Evolutionary conservation across 2,888 invertebrate genomes (phyloP).

Genomic region (Andrena marginata): DNA sequence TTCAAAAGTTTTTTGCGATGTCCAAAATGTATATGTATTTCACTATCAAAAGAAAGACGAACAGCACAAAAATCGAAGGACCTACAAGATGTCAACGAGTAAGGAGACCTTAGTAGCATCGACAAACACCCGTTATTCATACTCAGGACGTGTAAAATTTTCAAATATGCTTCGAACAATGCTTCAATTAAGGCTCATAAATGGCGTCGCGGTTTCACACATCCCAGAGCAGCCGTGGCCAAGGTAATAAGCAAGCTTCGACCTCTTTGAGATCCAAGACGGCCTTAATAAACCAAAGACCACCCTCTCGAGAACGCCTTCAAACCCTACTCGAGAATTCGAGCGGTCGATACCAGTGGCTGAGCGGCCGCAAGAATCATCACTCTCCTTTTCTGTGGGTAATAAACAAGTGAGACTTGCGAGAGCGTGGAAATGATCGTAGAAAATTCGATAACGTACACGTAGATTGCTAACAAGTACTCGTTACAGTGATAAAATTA

Average conservation of each 20-base stretch:
- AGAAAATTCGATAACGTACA: background rate
- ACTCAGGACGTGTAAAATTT: slow-evolving; percentile 5
- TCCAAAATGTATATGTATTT: no score
- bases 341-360: slow-evolving; percentile 52
- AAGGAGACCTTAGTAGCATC: slow-evolving; percentile 7
- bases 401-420: slow-evolving; percentile 31
- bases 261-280: slow-evolving; percentile 55
- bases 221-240: slow-evolving; percentile 34
- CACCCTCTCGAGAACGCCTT: slow-evolving; percentile 52
- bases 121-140: background rate
- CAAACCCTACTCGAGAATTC: slow-evolving; percentile 49
- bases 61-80: no score
- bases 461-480: background rate
- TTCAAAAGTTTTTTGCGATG: no score
- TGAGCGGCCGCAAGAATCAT: slow-evolving; percentile 39
- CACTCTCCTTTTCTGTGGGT: slow-evolving; percentile 5
- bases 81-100: background rate
- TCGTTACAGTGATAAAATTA: background rate
- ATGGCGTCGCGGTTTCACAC: slow-evolving; percentile 46
- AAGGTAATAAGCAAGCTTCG: slow-evolving; percentile 64
- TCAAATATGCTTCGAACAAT: slow-evolving; percentile 27
- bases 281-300: slow-evolving; percentile 67
- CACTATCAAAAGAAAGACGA: no score
- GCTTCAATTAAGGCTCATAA: slow-evolving; percentile 55
- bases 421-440: background rate